phyloP scores from a whole-genome alignment of 35 echinoderm and acorn worm genomes.

The Strongylocentrotus purpuratus region DNA sequence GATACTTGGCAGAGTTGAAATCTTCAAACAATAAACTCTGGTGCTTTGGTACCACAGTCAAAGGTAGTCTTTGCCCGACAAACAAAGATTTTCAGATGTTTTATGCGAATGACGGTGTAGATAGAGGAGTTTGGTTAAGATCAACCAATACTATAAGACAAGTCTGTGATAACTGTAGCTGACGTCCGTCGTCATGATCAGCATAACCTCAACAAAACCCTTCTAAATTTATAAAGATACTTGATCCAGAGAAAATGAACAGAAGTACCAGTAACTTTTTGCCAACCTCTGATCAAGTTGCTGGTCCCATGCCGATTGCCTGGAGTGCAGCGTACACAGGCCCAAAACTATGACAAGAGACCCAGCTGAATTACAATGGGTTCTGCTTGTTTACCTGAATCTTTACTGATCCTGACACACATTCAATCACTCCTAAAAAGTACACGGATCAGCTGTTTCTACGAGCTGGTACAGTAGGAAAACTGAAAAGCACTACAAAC shows the following conservation, averaged over 20 bases:
- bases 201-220: background rate
- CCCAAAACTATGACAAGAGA: background rate
- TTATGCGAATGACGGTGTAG: background rate
- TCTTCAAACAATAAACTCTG: background rate
- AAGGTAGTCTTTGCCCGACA: background rate
- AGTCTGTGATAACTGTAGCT: background rate
- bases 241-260: background rate
- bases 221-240: background rate
- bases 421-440: background rate
- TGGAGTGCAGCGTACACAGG: background rate
- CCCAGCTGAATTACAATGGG: background rate
- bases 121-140: background rate
- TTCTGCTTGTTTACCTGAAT: background rate
- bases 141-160: background rate
- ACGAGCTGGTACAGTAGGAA: background rate
- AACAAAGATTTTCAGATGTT: background rate
- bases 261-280: background rate
- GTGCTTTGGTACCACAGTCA: background rate
- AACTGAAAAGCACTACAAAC: too few species aligned
- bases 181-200: background rate
- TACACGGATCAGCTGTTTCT: background rate
- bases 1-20: background rate
- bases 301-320: background rate
- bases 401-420: background rate
- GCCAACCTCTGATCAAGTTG: background rate